Conservation (phyloP, 2,113 vertebrate species). For the Galeopterus variegatus region DNA sequence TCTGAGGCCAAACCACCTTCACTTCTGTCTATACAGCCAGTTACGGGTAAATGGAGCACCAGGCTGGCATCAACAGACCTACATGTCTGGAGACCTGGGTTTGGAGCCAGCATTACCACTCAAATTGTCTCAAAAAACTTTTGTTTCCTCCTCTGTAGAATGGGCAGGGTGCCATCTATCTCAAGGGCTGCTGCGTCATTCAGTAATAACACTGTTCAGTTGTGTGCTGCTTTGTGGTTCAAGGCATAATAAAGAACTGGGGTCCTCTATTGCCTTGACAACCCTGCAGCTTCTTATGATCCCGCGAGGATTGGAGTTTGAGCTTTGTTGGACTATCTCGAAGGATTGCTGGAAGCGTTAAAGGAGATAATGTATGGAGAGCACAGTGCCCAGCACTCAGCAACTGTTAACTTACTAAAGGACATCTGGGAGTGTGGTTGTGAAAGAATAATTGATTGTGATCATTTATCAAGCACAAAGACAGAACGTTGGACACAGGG, state of each 20-base stretch:
- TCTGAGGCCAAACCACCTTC: neutral
- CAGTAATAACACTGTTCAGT: no score
- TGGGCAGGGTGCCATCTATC: neutral
- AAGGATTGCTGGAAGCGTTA: neutral
- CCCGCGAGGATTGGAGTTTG: neutral
- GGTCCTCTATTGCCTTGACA: neutral
- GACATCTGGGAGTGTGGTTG: slow-evolving; percentile 17
- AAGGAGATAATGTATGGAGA: neutral
- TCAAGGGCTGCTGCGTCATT: neutral
- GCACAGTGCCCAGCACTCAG: neutral
- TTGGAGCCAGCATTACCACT: neutral
- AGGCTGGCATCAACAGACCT: neutral
- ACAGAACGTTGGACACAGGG: neutral
- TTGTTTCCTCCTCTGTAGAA: neutral
- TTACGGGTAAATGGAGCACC: neutral
- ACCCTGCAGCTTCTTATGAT: neutral
- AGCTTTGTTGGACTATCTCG: neutral
- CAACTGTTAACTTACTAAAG: neutral
- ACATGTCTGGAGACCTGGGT: neutral
- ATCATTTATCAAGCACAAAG: neutral
- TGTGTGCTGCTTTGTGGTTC: neutral
- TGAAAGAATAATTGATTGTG: neutral
- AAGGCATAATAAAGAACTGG: neutral
- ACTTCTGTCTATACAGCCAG: neutral
- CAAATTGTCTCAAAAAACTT: neutral